Evolutionary conservation across 2,888 invertebrate genomes (phyloP).

Genomic region (Osmoderma eremita): DNA sequence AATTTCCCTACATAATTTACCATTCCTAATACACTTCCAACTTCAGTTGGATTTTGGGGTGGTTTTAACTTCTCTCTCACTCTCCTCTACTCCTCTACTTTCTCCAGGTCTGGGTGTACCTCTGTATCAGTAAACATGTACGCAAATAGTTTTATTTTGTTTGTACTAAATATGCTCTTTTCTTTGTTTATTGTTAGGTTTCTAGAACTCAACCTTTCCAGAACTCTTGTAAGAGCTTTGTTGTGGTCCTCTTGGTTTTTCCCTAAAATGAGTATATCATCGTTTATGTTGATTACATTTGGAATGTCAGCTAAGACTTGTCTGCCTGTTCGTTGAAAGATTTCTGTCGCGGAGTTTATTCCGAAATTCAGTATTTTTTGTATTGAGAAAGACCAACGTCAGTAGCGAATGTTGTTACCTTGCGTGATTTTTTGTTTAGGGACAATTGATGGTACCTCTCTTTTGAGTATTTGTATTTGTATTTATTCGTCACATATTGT

Average conservation of each 20-base stretch:
- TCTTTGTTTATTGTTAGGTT: constrained; percentile 51
- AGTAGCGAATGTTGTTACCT: constrained; percentile 59
- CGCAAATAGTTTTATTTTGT: constrained; percentile 52
- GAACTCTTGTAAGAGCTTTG: constrained; percentile 48
- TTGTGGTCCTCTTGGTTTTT: constrained; percentile 53
- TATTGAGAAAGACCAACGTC: constrained; percentile 57
- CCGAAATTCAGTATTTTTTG: constrained; percentile 58
- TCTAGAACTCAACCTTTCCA: constrained; percentile 48
- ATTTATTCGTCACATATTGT: too few relatives aligned
- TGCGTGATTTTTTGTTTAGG: constrained; percentile 52
- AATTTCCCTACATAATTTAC: constrained; percentile 52
- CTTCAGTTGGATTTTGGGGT: constrained; percentile 48
- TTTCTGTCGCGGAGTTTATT: constrained; percentile 60
- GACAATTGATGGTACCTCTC: constrained; percentile 59
- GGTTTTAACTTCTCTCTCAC: constrained; percentile 48
- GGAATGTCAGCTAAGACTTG: constrained; percentile 54
- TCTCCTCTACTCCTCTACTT: too few relatives aligned
- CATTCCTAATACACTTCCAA: constrained; percentile 52
- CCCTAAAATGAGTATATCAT: constrained; percentile 59
- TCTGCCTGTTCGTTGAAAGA: constrained; percentile 59
- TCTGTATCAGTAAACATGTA: constrained; percentile 51
- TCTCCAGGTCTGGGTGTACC: constrained; percentile 51
- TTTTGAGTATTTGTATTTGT: constrained; percentile 35
- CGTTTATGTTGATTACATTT: constrained; percentile 57
- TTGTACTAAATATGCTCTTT: constrained; percentile 53